Evolutionary conservation across 2,888 invertebrate genomes (phyloP), one percentile per base, ranked within the genome.

Genomic region (Euphydryas editha): DNA sequence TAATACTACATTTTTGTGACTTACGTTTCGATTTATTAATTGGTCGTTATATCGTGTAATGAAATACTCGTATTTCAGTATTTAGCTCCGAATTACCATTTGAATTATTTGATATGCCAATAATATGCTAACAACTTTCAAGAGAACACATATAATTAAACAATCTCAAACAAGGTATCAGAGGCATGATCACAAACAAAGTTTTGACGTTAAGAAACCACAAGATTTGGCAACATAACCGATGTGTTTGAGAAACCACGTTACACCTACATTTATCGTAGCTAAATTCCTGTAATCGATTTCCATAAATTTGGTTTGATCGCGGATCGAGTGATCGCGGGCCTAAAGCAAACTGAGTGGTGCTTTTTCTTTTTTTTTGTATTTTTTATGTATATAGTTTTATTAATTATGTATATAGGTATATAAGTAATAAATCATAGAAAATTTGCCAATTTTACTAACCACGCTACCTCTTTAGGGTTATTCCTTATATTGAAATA

Each of bases 151-250:
- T 20, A 47, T 47, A 18, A 20, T 47, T 44, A 44, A 44, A 44
- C 42, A 44, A 20, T 47, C 18, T 47, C 46, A 24, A 51, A 15
- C 21, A 51, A 51, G 49, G 49, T 51, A 21, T 51, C 13, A 20
- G 49, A 24, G 49, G 49, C 49, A 24, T 51, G 49, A 24, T 51
- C 49, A 51, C n/a, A 51, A 51, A 51, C 49, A 51, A 51, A 51
- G 49, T 51, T 51, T 51, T 15, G 24, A 51, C 24, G 49, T 24
- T 51, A 51, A 51, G 49, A 15, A 51, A 51, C 49, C 49, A 24
- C 49, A 51, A 24, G 49, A 51, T 51, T 51, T 21, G 49, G 21
- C 21, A 51, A 51, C 24, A 24, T 51, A 51, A 24, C 49, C 24
- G 21, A 24, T 24, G 49, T 15, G 49, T 21, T 24, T 8, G 49